Conservation (phyloP, 2,888 invertebrate species). For the Thelaira solivaga region DNA sequence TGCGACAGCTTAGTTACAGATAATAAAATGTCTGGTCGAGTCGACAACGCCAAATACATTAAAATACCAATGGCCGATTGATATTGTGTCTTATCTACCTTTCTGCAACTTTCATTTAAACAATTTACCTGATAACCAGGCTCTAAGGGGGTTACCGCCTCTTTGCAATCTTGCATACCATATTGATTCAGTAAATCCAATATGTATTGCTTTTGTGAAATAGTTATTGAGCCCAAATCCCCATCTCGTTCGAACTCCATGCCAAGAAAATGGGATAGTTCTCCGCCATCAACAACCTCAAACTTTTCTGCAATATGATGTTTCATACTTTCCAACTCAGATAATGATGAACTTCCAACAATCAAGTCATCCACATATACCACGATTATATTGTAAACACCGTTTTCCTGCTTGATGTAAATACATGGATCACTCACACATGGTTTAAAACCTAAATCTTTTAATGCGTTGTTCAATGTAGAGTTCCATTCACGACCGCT, state of each 20-base stretch:
- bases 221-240: neutral
- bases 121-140: constrained; percentile 26
- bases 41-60: constrained; percentile 60
- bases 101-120: constrained; percentile 9
- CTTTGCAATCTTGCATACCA: neutral
- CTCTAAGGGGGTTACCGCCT: constrained; percentile 5
- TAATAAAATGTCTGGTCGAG: constrained; percentile 58
- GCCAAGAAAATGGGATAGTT: constrained; percentile 33
- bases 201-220: constrained; percentile 7
- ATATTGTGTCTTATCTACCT: constrained; percentile 4
- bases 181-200: neutral
- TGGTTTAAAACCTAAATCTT: constrained; percentile 52
- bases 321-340: neutral
- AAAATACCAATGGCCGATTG: constrained; percentile 59
- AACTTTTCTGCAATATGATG: neutral
- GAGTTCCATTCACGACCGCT: constrained; percentile 64
- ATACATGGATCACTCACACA: constrained; percentile 47
- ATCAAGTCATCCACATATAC: constrained; percentile 64
- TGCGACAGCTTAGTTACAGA: constrained; percentile 52
- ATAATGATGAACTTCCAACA: constrained; percentile 40
- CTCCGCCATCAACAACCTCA: constrained; percentile 8
- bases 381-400: constrained; percentile 51
- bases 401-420: constrained; percentile 4
- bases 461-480: constrained; percentile 50
- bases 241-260: constrained; percentile 37